Percentiles rank a stretch among this genome's conserved stretches.
Conservation (phyloP, 1,140 invertebrate genomes). For the Aphelinus atriplicis region DNA sequence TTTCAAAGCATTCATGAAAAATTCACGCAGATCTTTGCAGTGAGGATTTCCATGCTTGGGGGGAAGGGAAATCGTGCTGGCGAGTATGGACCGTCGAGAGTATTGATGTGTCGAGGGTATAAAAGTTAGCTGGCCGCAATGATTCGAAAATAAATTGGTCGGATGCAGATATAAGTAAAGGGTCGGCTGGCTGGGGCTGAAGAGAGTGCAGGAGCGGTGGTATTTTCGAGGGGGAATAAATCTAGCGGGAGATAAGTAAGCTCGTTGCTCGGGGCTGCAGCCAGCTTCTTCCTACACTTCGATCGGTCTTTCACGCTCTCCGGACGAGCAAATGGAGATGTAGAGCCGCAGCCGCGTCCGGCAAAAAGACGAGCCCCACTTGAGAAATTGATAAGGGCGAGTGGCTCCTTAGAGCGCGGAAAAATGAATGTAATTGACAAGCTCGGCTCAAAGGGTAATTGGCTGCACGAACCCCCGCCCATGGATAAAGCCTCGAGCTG, state of each 20-base stretch:
- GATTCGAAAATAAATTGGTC: background rate
- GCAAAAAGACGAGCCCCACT: background rate
- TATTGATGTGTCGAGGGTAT: too few species aligned
- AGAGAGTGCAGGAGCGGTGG: background rate
- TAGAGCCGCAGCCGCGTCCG: background rate
- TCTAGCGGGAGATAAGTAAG: conserved; percentile 23
- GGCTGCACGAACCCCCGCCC: background rate
- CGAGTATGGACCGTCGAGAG: too few species aligned
- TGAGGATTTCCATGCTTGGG: too few species aligned
- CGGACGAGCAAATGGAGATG: conserved; percentile 2
- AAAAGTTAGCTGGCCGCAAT: too few species aligned
- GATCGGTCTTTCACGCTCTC: conserved; percentile 16
- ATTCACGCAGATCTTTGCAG: too few species aligned
- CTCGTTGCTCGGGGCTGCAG: too few species aligned
- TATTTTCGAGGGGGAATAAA: conserved; percentile 29
- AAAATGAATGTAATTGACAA: conserved; percentile 17
- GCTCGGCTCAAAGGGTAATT: conserved; percentile 16
- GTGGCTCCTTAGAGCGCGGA: background rate
- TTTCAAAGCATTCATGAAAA: too few species aligned
- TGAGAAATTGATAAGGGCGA: conserved; percentile 23
- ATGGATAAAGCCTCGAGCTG: conserved; percentile 3
- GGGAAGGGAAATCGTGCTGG: too few species aligned
- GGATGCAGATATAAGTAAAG: background rate
- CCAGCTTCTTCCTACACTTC: background rate
- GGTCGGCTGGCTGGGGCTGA: too few species aligned